phyloP scores from a whole-genome alignment of 2,797 vertebrate species.

The Schizothorax lantsangensis region DNA sequence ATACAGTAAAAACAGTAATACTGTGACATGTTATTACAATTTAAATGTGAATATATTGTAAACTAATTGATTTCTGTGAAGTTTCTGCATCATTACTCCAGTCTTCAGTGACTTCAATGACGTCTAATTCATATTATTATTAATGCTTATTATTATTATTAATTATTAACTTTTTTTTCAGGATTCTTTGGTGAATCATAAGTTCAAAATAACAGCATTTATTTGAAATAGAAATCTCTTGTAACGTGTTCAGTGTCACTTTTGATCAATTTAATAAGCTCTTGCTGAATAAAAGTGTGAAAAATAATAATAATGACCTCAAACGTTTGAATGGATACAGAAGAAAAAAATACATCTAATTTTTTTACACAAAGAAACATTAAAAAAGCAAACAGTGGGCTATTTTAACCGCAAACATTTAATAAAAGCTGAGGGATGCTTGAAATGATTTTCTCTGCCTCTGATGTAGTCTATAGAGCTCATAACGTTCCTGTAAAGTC shows the following conservation, averaged over 20 bases:
- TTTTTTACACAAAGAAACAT: background rate
- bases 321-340: background rate
- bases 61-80: background rate
- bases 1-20: background rate
- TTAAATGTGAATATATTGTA: background rate
- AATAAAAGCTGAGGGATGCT: background rate
- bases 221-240: background rate
- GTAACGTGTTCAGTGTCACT: too few relatives aligned
- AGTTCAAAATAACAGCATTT: background rate
- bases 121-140: background rate
- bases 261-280: too few relatives aligned
- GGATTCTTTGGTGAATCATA: background rate
- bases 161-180: background rate
- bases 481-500: background rate
- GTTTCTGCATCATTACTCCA: background rate
- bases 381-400: too few relatives aligned
- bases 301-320: background rate
- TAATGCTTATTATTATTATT: background rate
- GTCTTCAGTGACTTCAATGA: slow-evolving; percentile 7
- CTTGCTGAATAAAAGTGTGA: background rate
- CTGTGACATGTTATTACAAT: background rate
- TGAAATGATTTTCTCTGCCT: background rate
- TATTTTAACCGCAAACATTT: background rate
- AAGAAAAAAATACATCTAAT: background rate
- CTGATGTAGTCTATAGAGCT: background rate